Evolutionary conservation across 2,888 invertebrate genomes (phyloP).

Genomic region (Aporophyla nigra): DNA sequence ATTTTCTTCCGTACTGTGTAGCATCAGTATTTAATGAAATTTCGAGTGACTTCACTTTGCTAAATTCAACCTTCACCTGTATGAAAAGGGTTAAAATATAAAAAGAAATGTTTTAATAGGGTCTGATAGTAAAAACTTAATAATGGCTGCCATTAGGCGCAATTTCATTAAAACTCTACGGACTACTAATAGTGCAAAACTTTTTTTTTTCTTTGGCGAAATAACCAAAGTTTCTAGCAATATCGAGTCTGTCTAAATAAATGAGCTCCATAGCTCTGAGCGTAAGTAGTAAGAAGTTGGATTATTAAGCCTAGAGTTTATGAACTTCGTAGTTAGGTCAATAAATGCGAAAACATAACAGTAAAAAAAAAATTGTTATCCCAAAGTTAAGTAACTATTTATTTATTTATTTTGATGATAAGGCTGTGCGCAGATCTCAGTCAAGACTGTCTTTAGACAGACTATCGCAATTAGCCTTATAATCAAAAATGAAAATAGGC

Average conservation of each 20-base stretch:
- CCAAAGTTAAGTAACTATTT: background rate
- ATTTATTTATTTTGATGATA: background rate
- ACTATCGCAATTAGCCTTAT: background rate
- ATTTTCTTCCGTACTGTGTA: background rate
- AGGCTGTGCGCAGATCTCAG: background rate
- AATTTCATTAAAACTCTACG: slow-evolving; percentile 51
- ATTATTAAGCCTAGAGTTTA: slow-evolving; percentile 30
- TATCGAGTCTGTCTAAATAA: slow-evolving; percentile 34
- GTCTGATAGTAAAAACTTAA: slow-evolving; percentile 1
- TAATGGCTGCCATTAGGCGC: slow-evolving; percentile 26
- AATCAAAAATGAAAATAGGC: background rate
- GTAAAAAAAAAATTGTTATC: background rate
- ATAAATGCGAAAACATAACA: background rate
- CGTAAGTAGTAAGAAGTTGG: slow-evolving; percentile 28
- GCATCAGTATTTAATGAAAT: no score
- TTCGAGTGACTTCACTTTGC: background rate
- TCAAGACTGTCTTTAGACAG: no score
- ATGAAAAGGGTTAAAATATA: background rate
- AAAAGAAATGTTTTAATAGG: slow-evolving; percentile 14
- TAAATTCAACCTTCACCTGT: background rate
- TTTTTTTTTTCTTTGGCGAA: slow-evolving; percentile 34
- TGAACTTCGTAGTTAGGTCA: slow-evolving; percentile 20
- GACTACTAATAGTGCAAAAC: slow-evolving; percentile 29
- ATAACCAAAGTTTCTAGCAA: slow-evolving; percentile 33
- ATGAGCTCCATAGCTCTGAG: slow-evolving; percentile 18